Conservation (phyloP, 2,113 vertebrate genomes). For the Atrichornis clamosus region DNA sequence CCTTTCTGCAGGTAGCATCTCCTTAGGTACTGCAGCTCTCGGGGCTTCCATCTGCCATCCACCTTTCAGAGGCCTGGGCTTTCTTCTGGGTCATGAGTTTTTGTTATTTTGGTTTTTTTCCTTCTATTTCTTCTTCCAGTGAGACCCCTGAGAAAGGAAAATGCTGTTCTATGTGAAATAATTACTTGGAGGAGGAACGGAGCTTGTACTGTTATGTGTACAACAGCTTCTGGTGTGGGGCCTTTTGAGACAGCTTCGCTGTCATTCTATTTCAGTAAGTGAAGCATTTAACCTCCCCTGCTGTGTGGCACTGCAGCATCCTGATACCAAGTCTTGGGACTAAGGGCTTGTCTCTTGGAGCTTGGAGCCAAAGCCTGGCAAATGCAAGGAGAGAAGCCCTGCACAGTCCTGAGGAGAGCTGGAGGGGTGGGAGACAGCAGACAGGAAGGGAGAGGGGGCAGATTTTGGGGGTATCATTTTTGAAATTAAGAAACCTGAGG, state of each 20-base stretch:
- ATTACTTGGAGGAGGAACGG: neutral
- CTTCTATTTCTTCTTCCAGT: neutral
- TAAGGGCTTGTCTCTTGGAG: neutral
- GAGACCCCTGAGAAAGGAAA: neutral
- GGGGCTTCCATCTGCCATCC: neutral
- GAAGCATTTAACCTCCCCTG: neutral
- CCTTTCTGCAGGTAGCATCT: neutral
- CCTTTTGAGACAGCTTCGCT: neutral
- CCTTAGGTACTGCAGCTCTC: neutral
- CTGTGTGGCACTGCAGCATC: neutral
- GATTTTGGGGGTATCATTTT: neutral
- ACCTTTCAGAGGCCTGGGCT: neutral
- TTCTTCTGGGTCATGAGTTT: neutral
- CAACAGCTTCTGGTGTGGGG: neutral
- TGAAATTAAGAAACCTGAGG: neutral
- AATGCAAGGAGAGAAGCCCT: neutral
- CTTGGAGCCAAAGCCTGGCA: neutral
- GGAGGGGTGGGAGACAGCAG: no score
- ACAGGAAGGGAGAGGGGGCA: fast-evolving
- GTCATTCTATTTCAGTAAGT: neutral
- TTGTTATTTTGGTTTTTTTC: neutral
- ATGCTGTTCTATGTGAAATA: neutral
- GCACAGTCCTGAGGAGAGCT: neutral
- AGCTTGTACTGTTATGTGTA: neutral
- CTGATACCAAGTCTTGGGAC: neutral